Evolutionary conservation across 2,113 vertebrate species (phyloP), one percentile per base, ranked within the genome.

Genomic region (Epinephelus fuscoguttatus): DNA sequence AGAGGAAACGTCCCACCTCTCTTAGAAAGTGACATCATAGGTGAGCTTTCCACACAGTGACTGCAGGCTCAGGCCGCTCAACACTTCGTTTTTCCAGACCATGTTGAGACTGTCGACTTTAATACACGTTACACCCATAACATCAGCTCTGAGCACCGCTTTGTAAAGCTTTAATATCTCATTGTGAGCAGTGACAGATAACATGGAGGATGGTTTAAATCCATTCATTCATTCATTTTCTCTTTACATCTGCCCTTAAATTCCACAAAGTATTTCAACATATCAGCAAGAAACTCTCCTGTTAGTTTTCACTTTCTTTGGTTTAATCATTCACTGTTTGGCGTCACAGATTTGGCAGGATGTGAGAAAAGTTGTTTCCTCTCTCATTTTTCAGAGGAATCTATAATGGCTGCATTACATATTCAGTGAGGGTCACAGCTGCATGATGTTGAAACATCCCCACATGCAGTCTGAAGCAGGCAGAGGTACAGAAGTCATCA

Each of bases 1-100:
- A 68, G 61, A 86, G 88, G 84, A 89, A 72, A 67, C 75, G 78
- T 72, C 71, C 75, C 67, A 70, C 86, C 82, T 78, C 78, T 63
- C 76, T 67, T 69, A 79, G 82, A 80, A 71, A 75, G 66, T 78
- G 82, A 85, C 70, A 75, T 89, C 78, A 86, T 57, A 61, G 33
- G 8, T 60, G 64, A 77, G 62, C 25, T 74, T 33, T 81, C 23
- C 57, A 45, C 47, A 77, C 63, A 25, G 68, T 61, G 50, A 23
- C 52, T 30, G 1, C 30, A 66, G 52, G 59, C 73, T 3, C 9
- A 3, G 55, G 63, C 72, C 56, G 14, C 71, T 40, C 33, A 49
- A 53, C 71, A 57, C 56, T 27, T 33, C 17, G 8, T 59, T 61
- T 64, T 37, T 72, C 61, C 27, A 78, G 2, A 37, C 62, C 56